Evolutionary conservation across 2,888 invertebrate genomes (phyloP), one percentile per base, ranked within the genome.

Genomic region (Schrankia costaestrigalis): DNA sequence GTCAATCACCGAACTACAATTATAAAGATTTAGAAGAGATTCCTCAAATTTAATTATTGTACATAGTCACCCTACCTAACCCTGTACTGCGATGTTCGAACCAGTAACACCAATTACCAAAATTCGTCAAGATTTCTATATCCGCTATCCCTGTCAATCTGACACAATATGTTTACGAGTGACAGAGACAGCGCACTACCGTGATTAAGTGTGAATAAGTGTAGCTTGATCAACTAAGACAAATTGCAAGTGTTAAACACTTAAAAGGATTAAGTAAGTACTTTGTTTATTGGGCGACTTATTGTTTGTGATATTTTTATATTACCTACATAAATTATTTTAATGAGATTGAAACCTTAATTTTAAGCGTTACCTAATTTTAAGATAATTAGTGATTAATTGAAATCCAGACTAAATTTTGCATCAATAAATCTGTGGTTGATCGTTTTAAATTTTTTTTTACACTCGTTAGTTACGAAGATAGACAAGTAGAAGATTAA

Each of bases 101-200:
- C 34, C 31, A 45, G 37, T 38, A 38, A 42, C 33, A 46, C 35
- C 42, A 48, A 56, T 52, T 52, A 39, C 46, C 37, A 42, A 54
- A 54, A 46, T 52, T 56, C 34, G 39, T 52, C 39, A 56, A 56
- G 39, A 56, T 42, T 54, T 47, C 50, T 38, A 22, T 38, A 47
- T 32, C 15, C 22, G 8, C 21, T 29, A 15, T 56, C 42, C 25
- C 29, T 34, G 15, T 54, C 35, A 15, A 15, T 14, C 32, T 34
- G 31, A 22, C 5, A 3, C 21, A n/a, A 18, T 11, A 21, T 4
- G 1, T 13, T 11, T 8, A 31, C 9, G 56, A 29, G 19, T 27
- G 31, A 56, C 19, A 36, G 26, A 32, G 39, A 43, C 15, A 26
- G 17, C 12, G 27, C 38, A 19, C 18, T 11, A 14, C 33, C 26